phyloP scores from a whole-genome alignment of 2,888 invertebrate genomes.

The Coenonympha glycerion region DNA sequence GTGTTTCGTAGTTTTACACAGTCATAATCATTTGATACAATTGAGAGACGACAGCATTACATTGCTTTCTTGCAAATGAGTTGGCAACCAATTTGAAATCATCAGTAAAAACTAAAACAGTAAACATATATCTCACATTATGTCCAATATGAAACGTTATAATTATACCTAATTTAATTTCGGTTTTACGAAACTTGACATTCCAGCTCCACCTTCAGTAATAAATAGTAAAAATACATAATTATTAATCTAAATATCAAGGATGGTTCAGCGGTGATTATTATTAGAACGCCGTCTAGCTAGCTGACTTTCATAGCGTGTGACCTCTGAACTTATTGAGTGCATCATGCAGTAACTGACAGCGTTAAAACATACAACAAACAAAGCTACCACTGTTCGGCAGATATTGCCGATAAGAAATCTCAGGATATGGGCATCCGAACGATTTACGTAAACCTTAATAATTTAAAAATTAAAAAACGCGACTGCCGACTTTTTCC shows the following conservation, averaged over 20 bases:
- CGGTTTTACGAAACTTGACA: slow-evolving; percentile 1
- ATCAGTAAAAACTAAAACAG: background rate
- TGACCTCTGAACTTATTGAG: slow-evolving; percentile 8
- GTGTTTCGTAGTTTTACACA: too few species aligned
- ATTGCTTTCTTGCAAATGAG: background rate
- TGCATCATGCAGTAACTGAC: background rate
- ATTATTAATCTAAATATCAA: slow-evolving; percentile 22
- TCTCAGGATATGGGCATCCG: too few species aligned
- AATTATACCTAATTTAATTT: background rate
- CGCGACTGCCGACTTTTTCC: too few species aligned
- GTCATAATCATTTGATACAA: background rate
- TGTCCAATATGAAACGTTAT: background rate
- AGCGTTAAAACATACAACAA: background rate
- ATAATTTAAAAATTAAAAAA: too few species aligned
- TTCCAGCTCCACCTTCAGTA: background rate
- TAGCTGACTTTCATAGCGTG: slow-evolving; percentile 9
- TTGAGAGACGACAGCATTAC: background rate
- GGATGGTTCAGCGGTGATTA: slow-evolving; percentile 14
- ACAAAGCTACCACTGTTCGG: background rate
- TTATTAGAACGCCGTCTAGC: slow-evolving; percentile 12
- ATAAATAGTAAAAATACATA: slow-evolving; percentile 8
- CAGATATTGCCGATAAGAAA: too few species aligned
- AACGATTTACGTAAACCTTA: too few species aligned
- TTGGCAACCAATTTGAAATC: background rate
- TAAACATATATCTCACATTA: too few species aligned